Evolutionary conservation across 92 coral and sea anemone genomes (phyloP).

Genomic region (Epizoanthus illoricatus): DNA sequence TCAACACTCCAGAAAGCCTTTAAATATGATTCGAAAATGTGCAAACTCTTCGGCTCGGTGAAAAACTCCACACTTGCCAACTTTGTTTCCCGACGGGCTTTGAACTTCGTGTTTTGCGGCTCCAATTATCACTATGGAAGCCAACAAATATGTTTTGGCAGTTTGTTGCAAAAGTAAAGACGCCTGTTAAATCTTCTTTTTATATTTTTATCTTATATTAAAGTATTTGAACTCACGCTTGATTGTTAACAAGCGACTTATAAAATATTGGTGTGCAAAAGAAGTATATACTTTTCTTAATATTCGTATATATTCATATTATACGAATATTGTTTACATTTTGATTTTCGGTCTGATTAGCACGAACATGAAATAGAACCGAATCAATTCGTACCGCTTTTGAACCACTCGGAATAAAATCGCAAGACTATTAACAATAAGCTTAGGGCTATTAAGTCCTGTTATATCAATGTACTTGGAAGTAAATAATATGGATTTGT

Average conservation of each 20-base stretch:
- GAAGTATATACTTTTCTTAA: background rate
- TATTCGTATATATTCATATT: background rate
- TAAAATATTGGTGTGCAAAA: no score
- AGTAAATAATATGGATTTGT: no score
- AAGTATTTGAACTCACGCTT: background rate
- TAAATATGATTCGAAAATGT: background rate
- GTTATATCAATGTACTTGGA: no score
- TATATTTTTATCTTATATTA: background rate
- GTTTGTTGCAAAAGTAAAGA: background rate
- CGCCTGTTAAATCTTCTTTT: background rate
- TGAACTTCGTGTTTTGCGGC: conserved; percentile 23
- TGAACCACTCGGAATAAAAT: background rate
- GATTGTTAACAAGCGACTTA: background rate
- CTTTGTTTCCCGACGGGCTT: background rate
- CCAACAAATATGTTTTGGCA: background rate
- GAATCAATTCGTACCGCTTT: background rate
- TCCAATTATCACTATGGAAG: conserved; percentile 22
- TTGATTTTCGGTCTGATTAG: conserved; percentile 4
- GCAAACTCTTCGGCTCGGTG: no score
- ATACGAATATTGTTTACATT: background rate
- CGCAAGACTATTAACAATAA: no score
- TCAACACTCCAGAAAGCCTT: background rate
- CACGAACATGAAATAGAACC: background rate
- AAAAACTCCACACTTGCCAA: no score
- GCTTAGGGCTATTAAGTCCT: no score